phyloP scores from a whole-genome alignment of 2,888 invertebrate species.

The Pemphredon lugubris region DNA sequence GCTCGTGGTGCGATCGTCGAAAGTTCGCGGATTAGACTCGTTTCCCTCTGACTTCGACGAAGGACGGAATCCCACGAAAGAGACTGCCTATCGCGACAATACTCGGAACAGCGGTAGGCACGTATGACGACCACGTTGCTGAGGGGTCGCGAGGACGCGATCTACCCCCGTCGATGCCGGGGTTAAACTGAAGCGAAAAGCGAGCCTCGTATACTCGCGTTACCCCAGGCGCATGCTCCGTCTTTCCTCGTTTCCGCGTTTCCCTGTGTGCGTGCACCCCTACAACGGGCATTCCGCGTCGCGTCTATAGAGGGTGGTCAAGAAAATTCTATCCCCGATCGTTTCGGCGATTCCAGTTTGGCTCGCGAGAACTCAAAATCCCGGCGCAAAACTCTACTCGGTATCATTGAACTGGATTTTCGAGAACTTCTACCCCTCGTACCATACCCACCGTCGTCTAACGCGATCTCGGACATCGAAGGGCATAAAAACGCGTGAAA shows the following conservation, averaged over 20 bases:
- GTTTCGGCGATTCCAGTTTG: no score
- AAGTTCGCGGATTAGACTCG: no score
- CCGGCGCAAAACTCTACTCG: no score
- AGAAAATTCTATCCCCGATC: no score
- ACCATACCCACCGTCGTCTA: no score
- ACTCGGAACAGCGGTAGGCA: no score
- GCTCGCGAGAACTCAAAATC: no score
- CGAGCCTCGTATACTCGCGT: slow-evolving; percentile 54
- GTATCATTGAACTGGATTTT: no score
- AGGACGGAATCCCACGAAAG: background rate
- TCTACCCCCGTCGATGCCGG: slow-evolving; percentile 74
- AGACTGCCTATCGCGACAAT: background rate
- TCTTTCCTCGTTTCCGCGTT: slow-evolving; percentile 37
- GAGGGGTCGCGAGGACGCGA: slow-evolving; percentile 65
- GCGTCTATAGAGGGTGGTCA: no score
- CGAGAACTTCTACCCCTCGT: no score
- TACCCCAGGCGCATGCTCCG: slow-evolving; percentile 53
- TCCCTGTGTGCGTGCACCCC: background rate
- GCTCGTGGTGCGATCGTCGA: no score
- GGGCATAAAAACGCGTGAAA: slow-evolving; percentile 34
- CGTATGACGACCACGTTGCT: slow-evolving; percentile 58
- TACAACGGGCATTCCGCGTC: slow-evolving; percentile 4
- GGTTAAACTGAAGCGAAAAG: slow-evolving; percentile 75
- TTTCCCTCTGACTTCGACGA: no score
- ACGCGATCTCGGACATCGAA: slow-evolving; percentile 40